Conservation (phyloP, 1,140 invertebrate species). For the Bombus waltoni region DNA sequence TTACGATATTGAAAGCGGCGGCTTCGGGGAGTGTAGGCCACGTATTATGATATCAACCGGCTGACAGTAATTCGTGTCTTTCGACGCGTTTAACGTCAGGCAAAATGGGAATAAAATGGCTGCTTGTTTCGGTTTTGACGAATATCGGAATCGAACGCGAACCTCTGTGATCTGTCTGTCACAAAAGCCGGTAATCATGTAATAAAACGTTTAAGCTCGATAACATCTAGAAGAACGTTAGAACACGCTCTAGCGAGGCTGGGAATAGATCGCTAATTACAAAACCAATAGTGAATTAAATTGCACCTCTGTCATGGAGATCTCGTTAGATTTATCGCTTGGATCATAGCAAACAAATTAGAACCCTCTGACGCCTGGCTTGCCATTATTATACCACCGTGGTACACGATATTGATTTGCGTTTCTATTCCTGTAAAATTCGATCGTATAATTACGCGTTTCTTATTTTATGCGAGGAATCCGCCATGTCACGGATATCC, state of each 20-base stretch:
- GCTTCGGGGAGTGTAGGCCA: neutral
- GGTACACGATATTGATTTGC: neutral
- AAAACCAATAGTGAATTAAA: neutral
- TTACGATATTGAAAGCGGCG: conserved; percentile 3
- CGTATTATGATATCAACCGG: conserved; percentile 4
- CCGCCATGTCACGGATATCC: neutral
- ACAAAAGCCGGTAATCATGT: neutral
- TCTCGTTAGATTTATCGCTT: neutral
- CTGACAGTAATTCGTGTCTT: neutral
- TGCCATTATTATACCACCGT: neutral
- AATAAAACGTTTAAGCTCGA: neutral
- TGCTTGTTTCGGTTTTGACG: neutral
- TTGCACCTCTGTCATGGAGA: neutral
- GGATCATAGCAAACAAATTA: neutral
- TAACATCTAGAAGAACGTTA: neutral
- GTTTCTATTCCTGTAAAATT: neutral
- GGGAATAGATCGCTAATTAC: conserved; percentile 7
- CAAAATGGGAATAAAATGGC: neutral
- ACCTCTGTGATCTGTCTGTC: neutral
- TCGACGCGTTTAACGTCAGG: neutral
- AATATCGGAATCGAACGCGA: neutral
- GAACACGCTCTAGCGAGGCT: neutral
- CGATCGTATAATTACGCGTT: neutral
- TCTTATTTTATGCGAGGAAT: neutral
- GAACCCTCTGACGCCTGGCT: neutral